Evolutionary conservation across 2,888 invertebrate genomes (phyloP).

Genomic region (Azorinus chamasolen): DNA sequence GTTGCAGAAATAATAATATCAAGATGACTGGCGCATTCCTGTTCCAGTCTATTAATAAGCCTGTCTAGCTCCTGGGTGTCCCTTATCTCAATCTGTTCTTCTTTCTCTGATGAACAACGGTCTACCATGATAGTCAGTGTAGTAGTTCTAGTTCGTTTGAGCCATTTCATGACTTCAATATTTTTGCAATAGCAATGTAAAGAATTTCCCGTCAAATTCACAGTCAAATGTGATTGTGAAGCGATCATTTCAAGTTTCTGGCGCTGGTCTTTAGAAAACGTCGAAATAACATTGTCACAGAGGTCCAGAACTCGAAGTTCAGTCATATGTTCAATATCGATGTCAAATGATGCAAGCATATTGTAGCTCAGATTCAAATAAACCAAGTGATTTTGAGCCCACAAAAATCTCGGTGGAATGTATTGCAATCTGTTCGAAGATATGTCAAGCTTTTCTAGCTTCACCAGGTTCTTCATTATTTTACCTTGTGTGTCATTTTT

Average conservation of each 20-base stretch:
- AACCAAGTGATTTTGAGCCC: constrained; percentile 4
- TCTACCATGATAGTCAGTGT: background rate
- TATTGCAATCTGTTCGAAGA: constrained; percentile 18
- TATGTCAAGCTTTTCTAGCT: constrained; percentile 25
- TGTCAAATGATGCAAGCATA: constrained; percentile 19
- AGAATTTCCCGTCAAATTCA: constrained; percentile 24
- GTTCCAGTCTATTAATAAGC: constrained; percentile 1
- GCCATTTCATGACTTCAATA: constrained; percentile 35
- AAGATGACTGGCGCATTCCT: constrained; percentile 21
- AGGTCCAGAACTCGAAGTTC: constrained; percentile 13
- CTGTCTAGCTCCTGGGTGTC: background rate
- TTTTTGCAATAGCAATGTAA: constrained; percentile 33
- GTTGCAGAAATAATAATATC: constrained; percentile 6
- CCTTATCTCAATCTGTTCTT: background rate
- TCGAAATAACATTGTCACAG: constrained; percentile 15
- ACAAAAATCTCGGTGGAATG: constrained; percentile 26
- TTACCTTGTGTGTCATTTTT: constrained; percentile 6
- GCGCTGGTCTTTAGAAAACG: constrained; percentile 4
- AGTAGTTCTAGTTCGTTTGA: background rate
- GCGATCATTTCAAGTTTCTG: constrained; percentile 9
- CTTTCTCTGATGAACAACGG: constrained; percentile 21
- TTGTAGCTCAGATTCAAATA: constrained; percentile 13
- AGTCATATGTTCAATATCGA: constrained; percentile 30
- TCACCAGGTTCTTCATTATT: constrained; percentile 8
- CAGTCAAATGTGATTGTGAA: background rate